These are phyloP conservation scores for Eulemur coronatus DNA, from an alignment of 2,797 vertebrate species.

Conservation along the genomic window DNA sequence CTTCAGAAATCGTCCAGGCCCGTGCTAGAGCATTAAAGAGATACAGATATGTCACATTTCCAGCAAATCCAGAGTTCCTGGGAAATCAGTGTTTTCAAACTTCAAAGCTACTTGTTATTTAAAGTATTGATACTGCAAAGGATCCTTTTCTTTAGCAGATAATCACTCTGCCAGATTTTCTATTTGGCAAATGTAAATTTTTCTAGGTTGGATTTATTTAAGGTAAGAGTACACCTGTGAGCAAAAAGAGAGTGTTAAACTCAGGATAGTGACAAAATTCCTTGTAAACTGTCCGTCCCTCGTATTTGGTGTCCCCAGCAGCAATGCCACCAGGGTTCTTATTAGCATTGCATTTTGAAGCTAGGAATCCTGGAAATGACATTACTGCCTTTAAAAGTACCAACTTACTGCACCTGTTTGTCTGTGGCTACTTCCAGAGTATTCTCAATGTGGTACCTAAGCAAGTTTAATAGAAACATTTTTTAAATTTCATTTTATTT, in stretches of 20 bases:
- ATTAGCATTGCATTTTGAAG: background rate
- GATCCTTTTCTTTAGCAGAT: background rate
- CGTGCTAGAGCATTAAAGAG: background rate
- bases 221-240: background rate
- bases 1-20: background rate
- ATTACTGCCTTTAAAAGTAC: background rate
- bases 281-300: background rate
- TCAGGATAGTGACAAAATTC: background rate
- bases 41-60: background rate
- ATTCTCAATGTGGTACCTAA: background rate
- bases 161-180: background rate
- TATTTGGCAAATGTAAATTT: background rate
- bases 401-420: background rate
- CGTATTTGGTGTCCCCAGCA: background rate
- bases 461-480: background rate
- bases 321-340: background rate
- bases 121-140: background rate
- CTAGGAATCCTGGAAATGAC: background rate
- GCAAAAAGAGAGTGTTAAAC: background rate
- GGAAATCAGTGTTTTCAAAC: constrained; percentile 23
- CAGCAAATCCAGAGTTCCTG: background rate
- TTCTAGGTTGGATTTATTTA: background rate
- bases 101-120: background rate
- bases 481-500: background rate
- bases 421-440: background rate